A percentile compares a stretch with the other conserved stretches of the same genome.
Conservation (phyloP, 2,888 invertebrate genomes). For the Stenotaenia linearis region DNA sequence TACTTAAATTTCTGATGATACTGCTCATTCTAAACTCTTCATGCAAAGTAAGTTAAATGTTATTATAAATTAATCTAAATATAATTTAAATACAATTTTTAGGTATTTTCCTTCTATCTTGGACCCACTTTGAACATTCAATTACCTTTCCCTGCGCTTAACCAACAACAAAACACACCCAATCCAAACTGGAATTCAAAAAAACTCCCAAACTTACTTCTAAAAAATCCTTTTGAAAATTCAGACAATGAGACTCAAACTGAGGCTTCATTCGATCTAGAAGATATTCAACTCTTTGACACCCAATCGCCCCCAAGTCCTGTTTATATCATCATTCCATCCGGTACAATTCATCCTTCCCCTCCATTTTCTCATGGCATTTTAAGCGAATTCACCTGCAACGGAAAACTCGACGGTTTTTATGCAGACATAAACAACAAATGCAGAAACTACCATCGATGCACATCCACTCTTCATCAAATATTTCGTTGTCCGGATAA, state of each 20-base stretch:
- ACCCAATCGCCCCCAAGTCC: not conserved
- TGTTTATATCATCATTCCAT: too few species aligned
- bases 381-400: not conserved
- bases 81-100: too few species aligned
- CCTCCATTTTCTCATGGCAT: not conserved
- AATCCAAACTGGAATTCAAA: not conserved
- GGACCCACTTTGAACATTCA: not conserved
- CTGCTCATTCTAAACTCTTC: too few species aligned
- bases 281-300: not conserved
- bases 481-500: not conserved
- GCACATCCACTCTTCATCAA: not conserved
- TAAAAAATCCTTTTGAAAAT: not conserved
- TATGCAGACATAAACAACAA: not conserved
- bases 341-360: too few species aligned
- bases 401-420: not conserved
- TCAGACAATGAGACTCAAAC: not conserved
- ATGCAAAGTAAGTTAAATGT: too few species aligned
- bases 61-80: too few species aligned
- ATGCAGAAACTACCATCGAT: not conserved
- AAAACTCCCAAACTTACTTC: not conserved
- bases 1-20: too few species aligned
- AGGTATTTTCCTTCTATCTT: too few species aligned
- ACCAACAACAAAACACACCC: not conserved
- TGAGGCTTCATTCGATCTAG: not conserved
- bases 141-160: not conserved